Conservation (phyloP, 2,888 invertebrate genomes). For the Embidobia sp. region DNA sequence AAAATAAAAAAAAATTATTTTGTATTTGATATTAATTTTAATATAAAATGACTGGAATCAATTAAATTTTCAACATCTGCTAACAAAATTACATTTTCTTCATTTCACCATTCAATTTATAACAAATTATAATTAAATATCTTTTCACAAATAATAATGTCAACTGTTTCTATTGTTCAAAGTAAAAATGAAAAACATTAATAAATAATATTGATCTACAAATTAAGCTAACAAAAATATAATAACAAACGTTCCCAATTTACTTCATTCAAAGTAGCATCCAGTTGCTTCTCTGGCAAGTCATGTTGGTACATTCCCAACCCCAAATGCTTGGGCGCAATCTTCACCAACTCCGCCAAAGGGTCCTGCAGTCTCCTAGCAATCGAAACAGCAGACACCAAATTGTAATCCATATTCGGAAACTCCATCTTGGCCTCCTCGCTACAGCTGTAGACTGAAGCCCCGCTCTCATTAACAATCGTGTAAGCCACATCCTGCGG, state of each 20-base stretch:
- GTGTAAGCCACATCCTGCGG: constrained; percentile 86
- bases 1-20: too few species aligned
- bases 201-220: too few species aligned
- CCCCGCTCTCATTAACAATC: constrained; percentile 95
- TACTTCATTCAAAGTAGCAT: constrained; percentile 71
- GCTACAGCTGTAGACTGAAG: constrained; percentile 95
- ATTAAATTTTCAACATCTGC: too few species aligned
- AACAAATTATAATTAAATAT: too few species aligned
- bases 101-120: too few species aligned
- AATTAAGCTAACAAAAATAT: too few species aligned
- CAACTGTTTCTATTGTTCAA: too few species aligned
- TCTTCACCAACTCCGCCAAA: constrained; percentile 94
- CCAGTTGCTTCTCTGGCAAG: constrained; percentile 89
- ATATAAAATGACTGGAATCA: too few species aligned
- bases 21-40: too few species aligned
- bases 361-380: constrained; percentile 95
- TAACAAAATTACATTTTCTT: too few species aligned
- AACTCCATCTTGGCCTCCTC: constrained; percentile 92
- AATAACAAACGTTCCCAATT: too few species aligned
- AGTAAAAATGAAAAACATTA: background rate
- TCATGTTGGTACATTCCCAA: constrained; percentile 99
- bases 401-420: constrained; percentile 90
- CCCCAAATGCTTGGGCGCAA: constrained; percentile 95
- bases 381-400: constrained; percentile 89
- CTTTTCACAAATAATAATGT: too few species aligned